Conservation (phyloP, 2,888 invertebrate genomes). For the Nomada flava region DNA sequence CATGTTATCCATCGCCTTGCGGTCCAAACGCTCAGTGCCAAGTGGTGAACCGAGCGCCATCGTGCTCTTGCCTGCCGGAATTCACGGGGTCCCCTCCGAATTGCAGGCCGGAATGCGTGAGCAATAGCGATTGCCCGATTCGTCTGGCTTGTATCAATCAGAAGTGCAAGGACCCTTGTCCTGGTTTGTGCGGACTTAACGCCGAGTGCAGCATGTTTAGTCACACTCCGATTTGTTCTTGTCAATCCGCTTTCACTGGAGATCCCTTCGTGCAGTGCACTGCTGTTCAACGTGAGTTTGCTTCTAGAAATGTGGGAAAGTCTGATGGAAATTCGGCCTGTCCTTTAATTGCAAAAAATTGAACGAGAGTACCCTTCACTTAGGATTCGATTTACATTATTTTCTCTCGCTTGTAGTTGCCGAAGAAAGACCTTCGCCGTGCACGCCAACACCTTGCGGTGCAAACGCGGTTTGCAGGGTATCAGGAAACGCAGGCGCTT, state of each 20-base stretch:
- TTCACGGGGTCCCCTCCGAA: slow-evolving; percentile 85
- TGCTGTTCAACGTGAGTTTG: slow-evolving; percentile 88
- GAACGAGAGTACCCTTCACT: background rate
- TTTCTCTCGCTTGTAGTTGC: slow-evolving; percentile 84
- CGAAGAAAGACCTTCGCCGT: slow-evolving; percentile 84
- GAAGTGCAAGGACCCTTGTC: slow-evolving; percentile 91
- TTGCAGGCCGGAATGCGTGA: slow-evolving; percentile 85
- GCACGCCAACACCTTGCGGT: slow-evolving; percentile 90
- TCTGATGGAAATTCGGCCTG: no score
- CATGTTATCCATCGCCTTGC: slow-evolving; percentile 80
- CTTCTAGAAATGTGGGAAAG: no score
- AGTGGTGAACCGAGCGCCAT: slow-evolving; percentile 84
- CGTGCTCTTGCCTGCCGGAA: slow-evolving; percentile 85
- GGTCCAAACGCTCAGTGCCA: slow-evolving; percentile 84
- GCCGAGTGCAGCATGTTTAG: slow-evolving; percentile 85
- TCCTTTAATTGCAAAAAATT: slow-evolving; percentile 63
- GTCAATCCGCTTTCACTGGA: slow-evolving; percentile 85
- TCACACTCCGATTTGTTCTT: slow-evolving; percentile 87
- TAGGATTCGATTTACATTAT: slow-evolving; percentile 84
- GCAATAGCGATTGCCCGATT: slow-evolving; percentile 85
- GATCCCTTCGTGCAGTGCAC: slow-evolving; percentile 87
- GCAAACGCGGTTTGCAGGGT: slow-evolving; percentile 91
- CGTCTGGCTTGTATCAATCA: slow-evolving; percentile 85
- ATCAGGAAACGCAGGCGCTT: slow-evolving; percentile 89
- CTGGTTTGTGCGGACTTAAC: slow-evolving; percentile 88